Evolutionary conservation across 2,113 vertebrate species (phyloP), one percentile per base, ranked within the genome.

Genomic region (Furnarius figulus): DNA sequence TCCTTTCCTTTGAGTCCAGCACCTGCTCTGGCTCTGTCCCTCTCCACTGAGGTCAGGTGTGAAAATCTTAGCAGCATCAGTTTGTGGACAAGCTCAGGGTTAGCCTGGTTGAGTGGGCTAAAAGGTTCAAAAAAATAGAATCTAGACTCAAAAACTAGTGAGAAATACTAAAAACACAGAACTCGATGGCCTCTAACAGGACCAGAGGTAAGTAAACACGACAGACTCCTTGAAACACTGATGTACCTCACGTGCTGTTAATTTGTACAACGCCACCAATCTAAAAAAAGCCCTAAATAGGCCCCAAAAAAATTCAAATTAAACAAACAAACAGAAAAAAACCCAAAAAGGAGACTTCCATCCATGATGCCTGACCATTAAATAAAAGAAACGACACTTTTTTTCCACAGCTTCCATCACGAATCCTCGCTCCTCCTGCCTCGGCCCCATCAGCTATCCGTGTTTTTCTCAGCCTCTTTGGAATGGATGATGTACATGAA

Each of bases 401-500:
- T 44, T 59, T 15, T 87, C 85, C 91, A 5, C 83, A 21, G 49
- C 94, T 66, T 23, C 85, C 7, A 5, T 0, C 24, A 2, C 3
- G 2, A 40, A 59, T 14, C 3, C 55, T 74, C 35, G 15, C 88
- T 85, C 63, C 80, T 35, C 59, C 47, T 8, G 23, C 66, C 89
- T 61, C 20, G 2, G 88, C 93, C 97, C 97, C 93, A 94, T 99
- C 99, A 99, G 97, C 98, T 97, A 89, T 99, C 99, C 7, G 97
- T 52, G 42, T 95, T 95, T 40, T 99, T 98, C 78, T 99, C 98
- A 2, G 98, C 97, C 16, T 99, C 99, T 98, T 99, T 99, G 90
- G 99, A 99, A 96, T 99, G 99, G 87, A 99, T 99, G 50, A 99
- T 99, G 97, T 99, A 99, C 99, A 99, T 99, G 97, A 99, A 99